Percentiles rank a stretch among this genome's conserved stretches.
phyloP scores from a whole-genome alignment of 2,888 invertebrate genomes.

The Amiota mariae region DNA sequence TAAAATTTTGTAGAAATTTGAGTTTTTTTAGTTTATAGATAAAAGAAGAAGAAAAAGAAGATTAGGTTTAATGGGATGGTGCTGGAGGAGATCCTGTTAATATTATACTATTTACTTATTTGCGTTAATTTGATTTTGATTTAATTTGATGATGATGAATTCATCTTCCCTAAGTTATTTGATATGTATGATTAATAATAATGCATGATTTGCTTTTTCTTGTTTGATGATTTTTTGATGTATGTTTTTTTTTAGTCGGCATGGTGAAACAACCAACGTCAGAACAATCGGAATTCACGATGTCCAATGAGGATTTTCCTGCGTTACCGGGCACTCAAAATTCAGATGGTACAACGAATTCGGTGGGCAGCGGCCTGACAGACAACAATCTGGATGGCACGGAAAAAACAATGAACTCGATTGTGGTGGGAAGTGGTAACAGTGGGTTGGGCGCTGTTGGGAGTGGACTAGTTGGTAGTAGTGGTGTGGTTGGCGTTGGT shows the following conservation, averaged over 20 bases:
- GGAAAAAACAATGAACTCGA: constrained; percentile 73
- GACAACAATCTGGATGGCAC: constrained; percentile 72
- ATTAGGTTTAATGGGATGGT: no score
- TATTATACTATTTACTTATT: not conserved
- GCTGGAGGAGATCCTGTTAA: not conserved
- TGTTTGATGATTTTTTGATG: not conserved
- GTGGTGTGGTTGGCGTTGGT: constrained; percentile 56
- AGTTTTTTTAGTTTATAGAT: no score
- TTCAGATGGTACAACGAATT: constrained; percentile 76
- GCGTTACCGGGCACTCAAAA: constrained; percentile 95
- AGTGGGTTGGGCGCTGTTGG: constrained; percentile 58
- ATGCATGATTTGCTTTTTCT: not conserved
- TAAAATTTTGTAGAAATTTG: not conserved
- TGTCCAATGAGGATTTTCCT: constrained; percentile 99
- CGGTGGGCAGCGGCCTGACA: constrained; percentile 59
- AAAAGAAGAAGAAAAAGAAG: no score
- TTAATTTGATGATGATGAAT: not conserved
- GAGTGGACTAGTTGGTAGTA: constrained; percentile 60
- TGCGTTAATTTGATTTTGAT: constrained; percentile 3
- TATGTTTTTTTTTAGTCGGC: constrained; percentile 82
- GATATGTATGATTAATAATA: constrained; percentile 36
- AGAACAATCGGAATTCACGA: constrained; percentile 94
- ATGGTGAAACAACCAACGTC: constrained; percentile 96
- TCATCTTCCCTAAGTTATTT: constrained; percentile 15
- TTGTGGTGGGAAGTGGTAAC: constrained; percentile 67